Percentiles rank a stretch among this genome's conserved stretches.
These are phyloP conservation scores for Griposia aprilina DNA, from an alignment of 2,888 invertebrate species.

Conservation along the genomic window DNA sequence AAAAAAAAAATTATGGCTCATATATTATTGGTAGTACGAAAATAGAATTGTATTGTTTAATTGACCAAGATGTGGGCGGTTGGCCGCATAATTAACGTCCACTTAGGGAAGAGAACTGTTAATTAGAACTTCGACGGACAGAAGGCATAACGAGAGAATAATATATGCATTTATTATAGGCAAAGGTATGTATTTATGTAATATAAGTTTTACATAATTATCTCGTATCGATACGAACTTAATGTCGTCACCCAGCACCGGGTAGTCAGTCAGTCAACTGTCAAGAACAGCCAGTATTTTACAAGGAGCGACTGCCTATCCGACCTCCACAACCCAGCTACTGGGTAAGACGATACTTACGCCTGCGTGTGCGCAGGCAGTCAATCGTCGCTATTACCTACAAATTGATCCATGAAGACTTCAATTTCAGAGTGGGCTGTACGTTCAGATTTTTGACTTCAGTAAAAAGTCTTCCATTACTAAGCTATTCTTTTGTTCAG, in stretches of 20 bases:
- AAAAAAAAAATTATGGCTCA: not conserved
- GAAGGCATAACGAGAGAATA: not conserved
- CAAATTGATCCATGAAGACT: not conserved
- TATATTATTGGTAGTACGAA: not conserved
- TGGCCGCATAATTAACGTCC: conserved; percentile 9
- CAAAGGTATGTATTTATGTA: not conserved
- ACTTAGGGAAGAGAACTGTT: conserved; percentile 13
- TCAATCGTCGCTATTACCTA: not conserved
- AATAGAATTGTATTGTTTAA: conserved; percentile 1
- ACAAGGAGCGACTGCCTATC: not conserved
- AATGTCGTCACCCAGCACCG: not conserved
- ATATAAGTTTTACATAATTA: not conserved
- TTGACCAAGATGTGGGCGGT: conserved; percentile 19
- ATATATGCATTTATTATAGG: not conserved
- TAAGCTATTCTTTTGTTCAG: not conserved
- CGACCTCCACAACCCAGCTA: not conserved
- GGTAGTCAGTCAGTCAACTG: not conserved
- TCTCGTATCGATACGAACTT: not conserved
- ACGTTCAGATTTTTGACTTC: not conserved
- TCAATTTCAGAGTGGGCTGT: not conserved
- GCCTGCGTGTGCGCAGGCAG: not conserved
- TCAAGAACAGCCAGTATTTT: not conserved
- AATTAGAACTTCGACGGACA: conserved; percentile 1
- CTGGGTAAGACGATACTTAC: not conserved
- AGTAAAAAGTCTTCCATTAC: not conserved